These are phyloP conservation scores for Gastracanthus pulcherrimus DNA, from an alignment of 2,888 invertebrate species.

Conservation along the genomic window DNA sequence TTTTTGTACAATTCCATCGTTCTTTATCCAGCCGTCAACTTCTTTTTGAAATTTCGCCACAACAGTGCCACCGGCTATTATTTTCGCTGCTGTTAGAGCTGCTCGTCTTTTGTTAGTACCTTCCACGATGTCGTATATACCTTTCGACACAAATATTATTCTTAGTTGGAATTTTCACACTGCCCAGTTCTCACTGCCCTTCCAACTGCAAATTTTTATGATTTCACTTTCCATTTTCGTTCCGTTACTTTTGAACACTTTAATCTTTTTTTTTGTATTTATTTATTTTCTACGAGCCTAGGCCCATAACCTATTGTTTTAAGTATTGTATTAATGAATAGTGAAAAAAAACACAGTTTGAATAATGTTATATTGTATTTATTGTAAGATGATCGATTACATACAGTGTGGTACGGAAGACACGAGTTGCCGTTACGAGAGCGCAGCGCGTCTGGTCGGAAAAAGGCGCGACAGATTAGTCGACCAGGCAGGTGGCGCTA, in stretches of 20 bases:
- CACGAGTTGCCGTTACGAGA: too few species aligned
- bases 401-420: too few species aligned
- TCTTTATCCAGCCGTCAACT: slow-evolving; percentile 36
- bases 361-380: too few species aligned
- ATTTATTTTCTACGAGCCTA: slow-evolving; percentile 7
- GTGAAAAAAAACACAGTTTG: too few species aligned
- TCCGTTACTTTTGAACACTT: not conserved
- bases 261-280: not conserved
- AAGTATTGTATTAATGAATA: too few species aligned
- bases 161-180: slow-evolving; percentile 48
- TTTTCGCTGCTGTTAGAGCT: not conserved
- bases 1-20: slow-evolving; percentile 43
- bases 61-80: not conserved
- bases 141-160: slow-evolving; percentile 36
- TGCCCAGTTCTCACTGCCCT: slow-evolving; percentile 48
- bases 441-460: too few species aligned
- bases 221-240: slow-evolving; percentile 37
- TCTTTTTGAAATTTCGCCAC: slow-evolving; percentile 3
- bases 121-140: slow-evolving; percentile 26
- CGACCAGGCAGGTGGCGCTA: too few species aligned
- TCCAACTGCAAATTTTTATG: slow-evolving; percentile 6
- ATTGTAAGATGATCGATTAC: too few species aligned
- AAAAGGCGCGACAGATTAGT: too few species aligned
- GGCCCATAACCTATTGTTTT: slow-evolving; percentile 40
- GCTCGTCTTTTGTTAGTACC: not conserved